phyloP scores from a whole-genome alignment of 1,140 invertebrate species.

The Mylabris phalerata region DNA sequence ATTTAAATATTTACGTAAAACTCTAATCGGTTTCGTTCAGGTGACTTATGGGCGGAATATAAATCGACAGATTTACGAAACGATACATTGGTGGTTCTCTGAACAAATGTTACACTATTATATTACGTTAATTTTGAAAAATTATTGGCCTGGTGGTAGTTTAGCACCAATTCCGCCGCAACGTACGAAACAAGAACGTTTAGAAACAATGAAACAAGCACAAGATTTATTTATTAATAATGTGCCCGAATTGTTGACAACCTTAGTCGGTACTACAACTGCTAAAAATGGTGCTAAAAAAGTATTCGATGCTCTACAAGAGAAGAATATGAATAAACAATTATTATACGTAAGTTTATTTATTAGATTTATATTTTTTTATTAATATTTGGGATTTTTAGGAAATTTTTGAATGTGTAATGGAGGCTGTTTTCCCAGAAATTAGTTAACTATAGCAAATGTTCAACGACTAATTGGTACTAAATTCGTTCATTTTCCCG shows the following conservation, averaged over 20 bases:
- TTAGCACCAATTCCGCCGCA: constrained; percentile 49
- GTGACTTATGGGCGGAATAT: constrained; percentile 87
- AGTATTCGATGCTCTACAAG: constrained; percentile 81
- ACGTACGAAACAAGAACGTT: constrained; percentile 64
- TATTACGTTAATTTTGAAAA: constrained; percentile 72
- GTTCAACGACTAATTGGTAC: too few species aligned
- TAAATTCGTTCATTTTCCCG: too few species aligned
- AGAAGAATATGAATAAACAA: constrained; percentile 82
- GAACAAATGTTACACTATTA: constrained; percentile 88
- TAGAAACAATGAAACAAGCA: constrained; percentile 56
- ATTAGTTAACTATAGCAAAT: constrained; percentile 38
- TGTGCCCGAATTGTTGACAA: constrained; percentile 71
- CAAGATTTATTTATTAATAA: constrained; percentile 62
- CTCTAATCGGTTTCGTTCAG: constrained; percentile 86
- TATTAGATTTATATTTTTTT: constrained; percentile 3
- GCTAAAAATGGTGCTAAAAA: constrained; percentile 75
- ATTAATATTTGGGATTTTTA: constrained; percentile 44
- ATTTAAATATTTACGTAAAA: constrained; percentile 78
- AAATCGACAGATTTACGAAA: constrained; percentile 85
- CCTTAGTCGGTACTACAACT: constrained; percentile 78
- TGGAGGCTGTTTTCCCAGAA: constrained; percentile 70
- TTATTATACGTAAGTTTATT: constrained; percentile 74
- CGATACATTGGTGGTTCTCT: constrained; percentile 77
- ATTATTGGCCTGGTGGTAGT: constrained; percentile 81
- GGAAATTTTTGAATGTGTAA: constrained; percentile 67